Evolutionary conservation across 2,113 vertebrate genomes (phyloP), one percentile per base, ranked within the genome.

Genomic region (Xenopus laevis): DNA sequence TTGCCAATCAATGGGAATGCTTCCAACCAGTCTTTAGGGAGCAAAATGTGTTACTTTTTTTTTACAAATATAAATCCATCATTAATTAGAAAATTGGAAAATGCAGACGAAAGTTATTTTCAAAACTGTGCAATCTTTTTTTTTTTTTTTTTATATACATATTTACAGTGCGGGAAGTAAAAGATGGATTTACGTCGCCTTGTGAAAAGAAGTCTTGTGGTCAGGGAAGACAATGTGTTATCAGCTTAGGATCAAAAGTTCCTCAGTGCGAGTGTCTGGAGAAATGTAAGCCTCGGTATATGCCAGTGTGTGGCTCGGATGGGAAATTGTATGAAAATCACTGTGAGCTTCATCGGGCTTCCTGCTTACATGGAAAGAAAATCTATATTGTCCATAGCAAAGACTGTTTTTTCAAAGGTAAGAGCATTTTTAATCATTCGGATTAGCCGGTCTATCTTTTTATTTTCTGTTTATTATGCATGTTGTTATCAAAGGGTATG

Each of bases 371-470:
- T 86, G 87, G 86, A 70, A 93, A 86, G 79, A 90, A 88, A 69
- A 92, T 97, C 81, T 87, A 89, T 62, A 85, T 91, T 21, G 79
- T 91, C 18, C 94, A 91, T 87, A 95, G 90, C 93, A 97, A 95
- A 85, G 94, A 94, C 81, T 98, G 96, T 72, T 98, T 98, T 90
- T 95, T 98, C 86, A 95, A 89, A 98, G 96, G 96, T 98, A 93
- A 79, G 81, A 2, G 15, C 15, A 50, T 50, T 40, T 7, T 9
- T 40, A 40, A 40, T 7, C 2, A 40, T 40, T 6, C 6, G 33
- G 8, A 27, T 27, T 27, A 40, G 33, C 6, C 33, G 2, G 8
- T 40, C 8, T 40, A 40, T 40, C 33, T 40, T 6, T 40, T 5
- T 2, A 27, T 27, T 27, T 27, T 27, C 23, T 40, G 33, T 40